These are phyloP conservation scores for Lithobates pipiens DNA, from an alignment of 2,797 vertebrate species.

Conservation along the genomic window DNA sequence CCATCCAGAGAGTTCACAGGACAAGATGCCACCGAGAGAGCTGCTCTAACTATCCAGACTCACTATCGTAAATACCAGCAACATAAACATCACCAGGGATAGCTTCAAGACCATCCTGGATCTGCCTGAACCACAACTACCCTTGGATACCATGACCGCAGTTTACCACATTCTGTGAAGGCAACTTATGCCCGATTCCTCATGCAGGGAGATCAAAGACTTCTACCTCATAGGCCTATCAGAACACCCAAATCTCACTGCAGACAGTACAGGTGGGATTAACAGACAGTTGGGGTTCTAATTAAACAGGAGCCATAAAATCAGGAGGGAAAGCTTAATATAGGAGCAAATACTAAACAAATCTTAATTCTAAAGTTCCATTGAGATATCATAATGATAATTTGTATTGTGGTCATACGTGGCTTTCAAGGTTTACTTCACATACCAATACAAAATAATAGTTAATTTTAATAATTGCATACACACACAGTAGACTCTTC, in stretches of 20 bases:
- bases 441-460: too few species aligned
- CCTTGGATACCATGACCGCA: background rate
- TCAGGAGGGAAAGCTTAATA: background rate
- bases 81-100: conserved; percentile 78
- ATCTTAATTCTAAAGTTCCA: too few species aligned
- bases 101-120: background rate
- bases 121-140: background rate
- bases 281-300: background rate
- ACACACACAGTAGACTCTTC: too few species aligned
- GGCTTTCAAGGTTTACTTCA: too few species aligned
- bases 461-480: too few species aligned
- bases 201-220: background rate
- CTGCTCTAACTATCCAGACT: conserved; percentile 82
- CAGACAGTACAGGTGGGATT: background rate
- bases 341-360: too few species aligned
- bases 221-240: conserved; percentile 5
- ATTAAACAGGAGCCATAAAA: background rate
- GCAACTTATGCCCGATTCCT: background rate
- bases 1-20: conserved; percentile 26
- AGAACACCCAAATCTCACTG: background rate
- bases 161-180: background rate
- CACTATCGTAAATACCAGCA: conserved; percentile 86
- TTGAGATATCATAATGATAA: too few species aligned
- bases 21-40: conserved; percentile 71
- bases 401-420: too few species aligned